These are phyloP conservation scores for Bagarius yarrelli DNA, from an alignment of 2,113 vertebrate genomes.

Conservation along the genomic window DNA sequence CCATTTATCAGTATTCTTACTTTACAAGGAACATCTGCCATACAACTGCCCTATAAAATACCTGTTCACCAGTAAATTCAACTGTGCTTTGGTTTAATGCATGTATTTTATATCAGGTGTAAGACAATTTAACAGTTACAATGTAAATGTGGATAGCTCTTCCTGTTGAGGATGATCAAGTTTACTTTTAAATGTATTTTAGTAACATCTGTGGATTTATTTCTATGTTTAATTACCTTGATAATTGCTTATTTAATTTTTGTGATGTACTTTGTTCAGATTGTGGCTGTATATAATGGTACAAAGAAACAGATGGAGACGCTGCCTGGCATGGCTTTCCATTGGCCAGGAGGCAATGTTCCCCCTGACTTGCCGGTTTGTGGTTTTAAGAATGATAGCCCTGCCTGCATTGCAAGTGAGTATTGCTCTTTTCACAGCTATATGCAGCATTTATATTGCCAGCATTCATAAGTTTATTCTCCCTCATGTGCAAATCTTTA, in stretches of 20 bases:
- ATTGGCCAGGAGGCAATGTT: conserved; percentile 79
- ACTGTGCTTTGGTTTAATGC: too few relatives aligned
- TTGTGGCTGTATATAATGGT: conserved; percentile 83
- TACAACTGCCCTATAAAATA: too few relatives aligned
- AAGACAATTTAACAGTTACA: too few relatives aligned
- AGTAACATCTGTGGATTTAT: neutral
- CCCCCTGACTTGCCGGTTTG: conserved; percentile 82
- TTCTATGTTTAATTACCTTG: neutral
- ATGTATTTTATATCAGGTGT: too few relatives aligned
- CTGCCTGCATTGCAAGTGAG: conserved; percentile 63
- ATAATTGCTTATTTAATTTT: neutral
- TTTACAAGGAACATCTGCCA: too few relatives aligned
- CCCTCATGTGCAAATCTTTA: neutral
- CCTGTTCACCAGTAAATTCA: too few relatives aligned
- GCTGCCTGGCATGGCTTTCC: conserved; percentile 68
- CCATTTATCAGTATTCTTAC: too few relatives aligned
- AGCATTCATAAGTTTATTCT: neutral
- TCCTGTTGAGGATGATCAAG: too few relatives aligned
- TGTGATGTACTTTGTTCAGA: conserved; percentile 67
- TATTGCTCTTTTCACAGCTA: neutral
- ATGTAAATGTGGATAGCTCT: too few relatives aligned
- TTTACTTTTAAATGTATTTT: neutral
- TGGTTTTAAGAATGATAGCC: conserved; percentile 81
- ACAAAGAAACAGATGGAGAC: conserved; percentile 73
- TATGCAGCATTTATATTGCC: neutral